Conservation (phyloP, 2,888 invertebrate genomes). For the Noctuana brunneofusca region DNA sequence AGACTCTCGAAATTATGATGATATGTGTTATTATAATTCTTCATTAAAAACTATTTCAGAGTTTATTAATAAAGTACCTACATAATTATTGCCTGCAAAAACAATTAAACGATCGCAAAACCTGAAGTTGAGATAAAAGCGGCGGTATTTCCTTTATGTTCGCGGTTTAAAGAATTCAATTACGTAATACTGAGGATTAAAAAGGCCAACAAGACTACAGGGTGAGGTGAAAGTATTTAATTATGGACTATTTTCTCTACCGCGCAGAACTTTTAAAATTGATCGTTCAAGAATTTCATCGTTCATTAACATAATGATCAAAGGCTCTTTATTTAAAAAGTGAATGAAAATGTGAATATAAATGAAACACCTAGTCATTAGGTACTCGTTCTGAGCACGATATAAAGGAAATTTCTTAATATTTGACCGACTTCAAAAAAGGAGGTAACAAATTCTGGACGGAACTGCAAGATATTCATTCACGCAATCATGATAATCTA, state of each 20-base stretch:
- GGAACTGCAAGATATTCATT: too few relatives aligned
- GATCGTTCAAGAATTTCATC: slow-evolving; percentile 5
- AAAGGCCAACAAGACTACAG: slow-evolving; percentile 56
- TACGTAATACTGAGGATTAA: slow-evolving; percentile 77
- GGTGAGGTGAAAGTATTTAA: slow-evolving; percentile 34
- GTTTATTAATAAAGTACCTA: slow-evolving; percentile 33
- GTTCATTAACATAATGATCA: slow-evolving; percentile 7
- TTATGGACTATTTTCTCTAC: slow-evolving; percentile 31
- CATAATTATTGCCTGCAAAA: slow-evolving; percentile 44
- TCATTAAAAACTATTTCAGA: slow-evolving; percentile 5
- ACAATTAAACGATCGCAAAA: slow-evolving; percentile 70
- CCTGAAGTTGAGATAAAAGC: slow-evolving; percentile 69
- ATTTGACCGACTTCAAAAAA: too few relatives aligned
- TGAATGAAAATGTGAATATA: neutral
- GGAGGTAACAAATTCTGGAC: too few relatives aligned
- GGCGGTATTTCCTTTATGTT: slow-evolving; percentile 73
- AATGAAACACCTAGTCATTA: neutral
- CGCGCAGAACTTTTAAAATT: slow-evolving; percentile 19
- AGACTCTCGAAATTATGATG: too few relatives aligned
- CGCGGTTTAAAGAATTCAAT: slow-evolving; percentile 78
- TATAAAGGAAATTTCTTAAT: neutral
- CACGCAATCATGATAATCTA: too few relatives aligned
- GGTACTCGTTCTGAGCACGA: too few relatives aligned
- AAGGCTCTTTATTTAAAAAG: slow-evolving; percentile 4
- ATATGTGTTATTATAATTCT: too few relatives aligned